Evolutionary conservation across 2,797 vertebrate species (phyloP).

Genomic region (Anableps anableps): DNA sequence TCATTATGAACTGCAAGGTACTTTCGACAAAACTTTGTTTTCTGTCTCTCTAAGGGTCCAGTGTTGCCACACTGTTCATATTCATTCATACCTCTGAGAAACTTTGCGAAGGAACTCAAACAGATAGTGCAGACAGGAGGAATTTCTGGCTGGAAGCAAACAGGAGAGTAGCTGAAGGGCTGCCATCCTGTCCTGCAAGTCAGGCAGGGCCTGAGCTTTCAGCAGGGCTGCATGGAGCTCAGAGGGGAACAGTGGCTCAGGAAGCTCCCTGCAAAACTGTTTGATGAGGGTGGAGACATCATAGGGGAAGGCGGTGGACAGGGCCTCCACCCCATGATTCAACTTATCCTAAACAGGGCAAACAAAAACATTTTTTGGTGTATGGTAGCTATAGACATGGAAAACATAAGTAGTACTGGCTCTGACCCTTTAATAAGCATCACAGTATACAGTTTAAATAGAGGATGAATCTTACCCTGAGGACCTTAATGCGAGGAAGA

Average conservation of each 20-base stretch:
- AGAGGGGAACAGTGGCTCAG: slow-evolving; percentile 84
- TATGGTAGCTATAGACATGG: background rate
- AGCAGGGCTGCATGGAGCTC: slow-evolving; percentile 85
- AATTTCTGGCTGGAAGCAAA: slow-evolving; percentile 81
- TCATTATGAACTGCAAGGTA: no score
- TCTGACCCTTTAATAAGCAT: slow-evolving; percentile 9
- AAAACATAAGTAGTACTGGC: background rate
- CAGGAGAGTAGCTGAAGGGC: slow-evolving; percentile 89
- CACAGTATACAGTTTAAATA: background rate
- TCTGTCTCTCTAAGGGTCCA: background rate
- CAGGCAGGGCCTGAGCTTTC: slow-evolving; percentile 84
- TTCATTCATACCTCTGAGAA: slow-evolving; percentile 83
- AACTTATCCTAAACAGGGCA: slow-evolving; percentile 63
- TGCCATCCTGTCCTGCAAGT: slow-evolving; percentile 74
- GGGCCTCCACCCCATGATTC: slow-evolving; percentile 84
- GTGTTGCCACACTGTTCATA: no score
- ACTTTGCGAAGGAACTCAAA: slow-evolving; percentile 87
- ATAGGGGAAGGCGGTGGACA: slow-evolving; percentile 83
- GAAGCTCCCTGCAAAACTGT: slow-evolving; percentile 90
- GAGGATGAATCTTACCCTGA: slow-evolving; percentile 20
- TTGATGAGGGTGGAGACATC: slow-evolving; percentile 91
- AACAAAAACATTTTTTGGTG: no score
- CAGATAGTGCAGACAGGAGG: slow-evolving; percentile 85
- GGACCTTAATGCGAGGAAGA: slow-evolving; percentile 28
- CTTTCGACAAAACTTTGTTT: background rate